Evolutionary conservation across 2,888 invertebrate genomes (phyloP), one percentile per base, ranked within the genome.

Genomic region (Platyscelio sp.): DNA sequence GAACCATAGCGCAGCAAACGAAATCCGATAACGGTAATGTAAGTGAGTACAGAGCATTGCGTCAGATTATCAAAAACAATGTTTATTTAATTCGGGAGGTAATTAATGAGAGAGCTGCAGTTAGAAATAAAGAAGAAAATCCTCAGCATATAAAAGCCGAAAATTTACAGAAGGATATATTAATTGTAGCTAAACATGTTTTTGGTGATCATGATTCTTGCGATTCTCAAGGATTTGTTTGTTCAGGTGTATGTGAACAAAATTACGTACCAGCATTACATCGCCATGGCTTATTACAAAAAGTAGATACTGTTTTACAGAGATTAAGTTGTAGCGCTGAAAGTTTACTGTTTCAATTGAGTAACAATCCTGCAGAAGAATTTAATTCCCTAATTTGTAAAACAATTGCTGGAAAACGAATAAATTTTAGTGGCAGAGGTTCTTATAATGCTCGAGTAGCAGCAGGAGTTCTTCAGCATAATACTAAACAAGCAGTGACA

Each of bases 161-260:
- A 65, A 3, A 65, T 13, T 65, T 85, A 4, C 76, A 68, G 15
- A 81, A 68, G 20, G 86, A 88, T 51, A 85, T 88, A 27, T 76
- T 86, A n/a, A 77, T 70, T 18, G 61, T 87, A 7, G 33, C 82
- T 1, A 56, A 27, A 7, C 86, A 87, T 58, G 72, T 87, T 7
- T 89, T 87, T 70, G 87, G 87, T 15, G 82, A 88, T 15, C 88
- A 88, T 26, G 61, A 60, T 40, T 7, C 60, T 18, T 89, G 86
- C 15, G 24, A 51, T 11, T 38, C 58, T 26, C 46, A 15, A 18
- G 61, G 71, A 9, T 22, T 46, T 7, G 27, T 3, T 5, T 20
- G 58, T 49, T 49, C 51, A 4, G 3, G 5, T 61, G 22, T 4
- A n/a, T 24, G 43, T 43, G 43, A 51, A 13, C 11, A 20, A 63